Conservation (phyloP, 2,888 invertebrate genomes). For the Pterostichus niger region DNA sequence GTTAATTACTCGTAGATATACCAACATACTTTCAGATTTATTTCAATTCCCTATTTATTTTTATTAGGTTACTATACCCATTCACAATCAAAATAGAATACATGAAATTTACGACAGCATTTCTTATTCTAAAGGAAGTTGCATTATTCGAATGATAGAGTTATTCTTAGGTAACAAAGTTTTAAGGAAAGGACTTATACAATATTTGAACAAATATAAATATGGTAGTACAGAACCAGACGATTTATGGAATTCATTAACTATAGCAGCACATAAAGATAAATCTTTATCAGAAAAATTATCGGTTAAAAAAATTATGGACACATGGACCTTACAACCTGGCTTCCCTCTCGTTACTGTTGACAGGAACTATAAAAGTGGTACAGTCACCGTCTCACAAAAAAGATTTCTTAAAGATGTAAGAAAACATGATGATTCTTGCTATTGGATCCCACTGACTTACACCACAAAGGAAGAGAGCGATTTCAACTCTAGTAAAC, state of each 20-base stretch:
- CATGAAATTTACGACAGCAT: slow-evolving; percentile 91
- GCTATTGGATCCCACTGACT: slow-evolving; percentile 75
- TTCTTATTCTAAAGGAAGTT: slow-evolving; percentile 91
- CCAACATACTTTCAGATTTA: too few relatives aligned
- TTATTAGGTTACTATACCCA: slow-evolving; percentile 82
- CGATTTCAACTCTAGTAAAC: too few relatives aligned
- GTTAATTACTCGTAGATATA: too few relatives aligned
- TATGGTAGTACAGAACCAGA: slow-evolving; percentile 90
- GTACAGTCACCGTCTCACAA: slow-evolving; percentile 81
- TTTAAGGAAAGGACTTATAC: slow-evolving; percentile 84
- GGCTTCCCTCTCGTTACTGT: too few relatives aligned
- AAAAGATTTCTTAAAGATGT: slow-evolving; percentile 72
- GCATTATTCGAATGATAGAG: slow-evolving; percentile 95
- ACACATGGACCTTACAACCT: too few relatives aligned
- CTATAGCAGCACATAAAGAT: too few relatives aligned
- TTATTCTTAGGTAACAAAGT: slow-evolving; percentile 88
- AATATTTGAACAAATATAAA: slow-evolving; percentile 83
- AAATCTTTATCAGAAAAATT: too few relatives aligned
- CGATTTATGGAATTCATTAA: slow-evolving; percentile 43
- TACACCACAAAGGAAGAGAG: too few relatives aligned
- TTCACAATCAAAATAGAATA: slow-evolving; percentile 88
- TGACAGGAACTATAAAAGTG: slow-evolving; percentile 76
- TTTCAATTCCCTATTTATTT: background rate
- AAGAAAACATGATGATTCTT: slow-evolving; percentile 76
- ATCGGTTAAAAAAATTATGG: too few relatives aligned